Base-by-base conservation (phyloP, 2,797 vertebrate species). In the Eulemur albifrons region DNA sequence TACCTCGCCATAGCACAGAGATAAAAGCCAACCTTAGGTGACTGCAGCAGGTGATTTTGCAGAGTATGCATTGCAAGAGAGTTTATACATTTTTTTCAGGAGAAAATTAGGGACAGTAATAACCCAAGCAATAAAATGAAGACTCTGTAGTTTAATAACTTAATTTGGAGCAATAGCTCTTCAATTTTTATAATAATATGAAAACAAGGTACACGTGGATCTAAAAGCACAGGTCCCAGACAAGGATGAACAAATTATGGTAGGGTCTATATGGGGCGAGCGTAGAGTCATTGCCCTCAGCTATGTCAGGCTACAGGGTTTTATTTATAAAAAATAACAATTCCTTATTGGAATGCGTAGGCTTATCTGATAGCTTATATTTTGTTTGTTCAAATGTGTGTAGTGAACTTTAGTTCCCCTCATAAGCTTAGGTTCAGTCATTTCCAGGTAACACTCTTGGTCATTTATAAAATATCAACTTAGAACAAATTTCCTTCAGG, bases 21-120 rank as follows among this genome's bases (percentile, higher is more conserved):
- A 45, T 61, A 73, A 94, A 79, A 94, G 69, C 57, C 20, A 4
- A n/a, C 13, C 40, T 32, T 6, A 32, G 45, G 69, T 9, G 3
- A 79, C 45, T 7, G 35, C 4, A 43, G 61, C 63, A 61, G 80
- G 90, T 89, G 23, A 90, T 88, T 93, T 61, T 65, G 79, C 83
- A 89, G 79, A 93, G 61, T 23, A 52, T 25, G 73, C 86, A 32
- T 27, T 35, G 50, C 9, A n/a, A 5, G 18, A 63, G 14, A 73
- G 27, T 23, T 30, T 80, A 20, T 27, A 40, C 2, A 13, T 79
- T 65, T 67, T 13, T 83, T 96, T 89, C 35, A 65, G 83, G 63
- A 93, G 70, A 35, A 86, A 96, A 96, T 90, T 93, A 97, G 69
- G n/a, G 89, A n/a, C 54, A 90, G 81, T 65, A 84, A 93, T 87